Conservation (phyloP, 2,888 invertebrate genomes). For the Holacanthella duospinosa region DNA sequence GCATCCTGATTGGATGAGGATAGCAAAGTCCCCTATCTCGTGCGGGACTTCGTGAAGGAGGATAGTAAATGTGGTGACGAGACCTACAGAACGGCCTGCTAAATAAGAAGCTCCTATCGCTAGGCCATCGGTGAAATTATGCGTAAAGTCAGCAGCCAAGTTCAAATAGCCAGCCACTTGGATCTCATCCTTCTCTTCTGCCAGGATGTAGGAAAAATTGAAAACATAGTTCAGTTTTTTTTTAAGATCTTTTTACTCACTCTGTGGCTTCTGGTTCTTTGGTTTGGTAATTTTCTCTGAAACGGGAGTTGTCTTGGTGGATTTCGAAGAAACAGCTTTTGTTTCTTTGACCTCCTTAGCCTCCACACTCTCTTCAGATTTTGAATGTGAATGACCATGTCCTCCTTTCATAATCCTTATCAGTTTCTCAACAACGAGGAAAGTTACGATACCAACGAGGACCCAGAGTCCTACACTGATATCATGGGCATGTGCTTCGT, state of each 20-base stretch:
- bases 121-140: constrained; percentile 98
- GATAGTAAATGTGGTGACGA: constrained; percentile 89
- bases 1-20: constrained; percentile 93
- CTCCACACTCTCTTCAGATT: constrained; percentile 21
- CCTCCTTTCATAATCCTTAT: constrained; percentile 78
- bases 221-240: not conserved
- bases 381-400: constrained; percentile 61
- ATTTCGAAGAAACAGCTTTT: not conserved
- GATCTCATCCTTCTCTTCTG: constrained; percentile 45
- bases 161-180: constrained; percentile 89
- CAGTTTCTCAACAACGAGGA: constrained; percentile 84
- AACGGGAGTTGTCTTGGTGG: not conserved
- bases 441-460: constrained; percentile 80
- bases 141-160: constrained; percentile 93
- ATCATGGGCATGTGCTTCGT: constrained; percentile 51
- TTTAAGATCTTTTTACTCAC: not conserved
- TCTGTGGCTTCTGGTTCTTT: not conserved
- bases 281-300: not conserved
- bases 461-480: constrained; percentile 91
- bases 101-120: constrained; percentile 97
- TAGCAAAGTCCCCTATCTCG: constrained; percentile 99
- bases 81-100: constrained; percentile 75
- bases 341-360: not conserved
- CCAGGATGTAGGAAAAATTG: constrained; percentile 8
- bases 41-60: constrained; percentile 95